Evolutionary conservation across 2,113 vertebrate genomes (phyloP).

Genomic region (Corythornis vintsioides): DNA sequence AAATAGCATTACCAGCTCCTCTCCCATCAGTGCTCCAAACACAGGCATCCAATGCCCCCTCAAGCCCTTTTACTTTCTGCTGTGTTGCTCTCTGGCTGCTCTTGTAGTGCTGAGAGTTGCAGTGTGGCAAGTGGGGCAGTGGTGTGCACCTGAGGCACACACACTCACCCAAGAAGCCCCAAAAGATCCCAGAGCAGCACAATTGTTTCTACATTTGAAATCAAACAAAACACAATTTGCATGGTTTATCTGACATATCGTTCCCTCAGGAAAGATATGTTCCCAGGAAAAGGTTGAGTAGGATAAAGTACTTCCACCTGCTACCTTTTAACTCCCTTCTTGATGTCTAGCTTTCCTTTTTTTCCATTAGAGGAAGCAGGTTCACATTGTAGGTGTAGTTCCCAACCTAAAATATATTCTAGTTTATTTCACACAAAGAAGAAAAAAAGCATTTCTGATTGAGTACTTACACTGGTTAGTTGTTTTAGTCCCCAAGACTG

Average conservation of each 20-base stretch:
- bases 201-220: neutral
- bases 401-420: neutral
- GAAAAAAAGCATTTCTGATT: neutral
- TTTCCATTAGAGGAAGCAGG: neutral
- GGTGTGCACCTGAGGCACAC: no score
- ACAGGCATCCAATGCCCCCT: neutral
- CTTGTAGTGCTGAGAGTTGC: neutral
- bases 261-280: neutral
- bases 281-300: neutral
- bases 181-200: neutral
- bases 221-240: neutral
- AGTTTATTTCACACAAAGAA: neutral
- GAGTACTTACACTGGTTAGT: neutral
- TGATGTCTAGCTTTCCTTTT: neutral
- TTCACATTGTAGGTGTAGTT: neutral
- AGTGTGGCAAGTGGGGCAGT: rapidly evolving
- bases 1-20: neutral
- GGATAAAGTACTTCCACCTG: neutral
- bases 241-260: neutral
- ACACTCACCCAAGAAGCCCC: neutral
- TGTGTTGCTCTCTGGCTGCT: neutral
- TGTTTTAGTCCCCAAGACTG: neutral
- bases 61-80: neutral
- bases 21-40: neutral
- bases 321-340: neutral